Percentiles rank a stretch among this genome's conserved stretches.
Conservation (phyloP, 2,888 invertebrate species). For the Nemotelus pantherinus region DNA sequence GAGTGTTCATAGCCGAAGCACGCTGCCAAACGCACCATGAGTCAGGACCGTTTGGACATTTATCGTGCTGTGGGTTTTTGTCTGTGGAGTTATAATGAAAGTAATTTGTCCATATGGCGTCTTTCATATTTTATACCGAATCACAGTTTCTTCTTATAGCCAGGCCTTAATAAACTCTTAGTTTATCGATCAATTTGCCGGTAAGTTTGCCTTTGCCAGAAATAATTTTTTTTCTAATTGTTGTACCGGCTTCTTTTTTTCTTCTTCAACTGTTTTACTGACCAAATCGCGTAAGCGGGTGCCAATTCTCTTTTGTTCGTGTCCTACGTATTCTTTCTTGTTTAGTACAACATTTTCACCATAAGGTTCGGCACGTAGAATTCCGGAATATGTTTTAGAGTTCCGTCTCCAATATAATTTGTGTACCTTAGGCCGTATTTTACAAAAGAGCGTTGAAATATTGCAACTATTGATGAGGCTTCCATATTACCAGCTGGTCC, state of each 20-base stretch:
- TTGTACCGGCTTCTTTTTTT: conserved; percentile 10
- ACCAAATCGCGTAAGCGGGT: conserved; percentile 46
- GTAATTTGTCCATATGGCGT: conserved; percentile 56
- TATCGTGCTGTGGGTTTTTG: conserved; percentile 55
- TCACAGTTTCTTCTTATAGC: conserved; percentile 54
- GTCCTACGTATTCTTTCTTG: conserved; percentile 30
- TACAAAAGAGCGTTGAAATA: conserved; percentile 48
- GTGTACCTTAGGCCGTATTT: conserved; percentile 47
- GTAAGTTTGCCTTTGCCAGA: conserved; percentile 48
- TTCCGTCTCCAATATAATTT: conserved; percentile 39
- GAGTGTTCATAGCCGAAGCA: conserved; percentile 33
- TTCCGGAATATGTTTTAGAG: conserved; percentile 48
- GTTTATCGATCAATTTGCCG: conserved; percentile 52
- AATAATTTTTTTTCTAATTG: conserved; percentile 23
- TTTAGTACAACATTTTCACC: conserved; percentile 38
- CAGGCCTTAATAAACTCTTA: conserved; percentile 55
- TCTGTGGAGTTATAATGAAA: conserved; percentile 55
- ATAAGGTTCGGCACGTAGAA: conserved; percentile 49
- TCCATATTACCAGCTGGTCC: conserved; percentile 53
- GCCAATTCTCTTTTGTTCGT: conserved; percentile 48
- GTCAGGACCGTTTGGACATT: conserved; percentile 51
- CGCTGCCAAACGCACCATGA: conserved; percentile 47
- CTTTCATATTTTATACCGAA: conserved; percentile 54
- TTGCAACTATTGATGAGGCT: neutral
- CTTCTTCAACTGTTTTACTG: conserved; percentile 24